A percentile compares a stretch with the other conserved stretches of the same genome.
Conservation (phyloP, 2,797 vertebrate genomes). For the Characodon lateralis region DNA sequence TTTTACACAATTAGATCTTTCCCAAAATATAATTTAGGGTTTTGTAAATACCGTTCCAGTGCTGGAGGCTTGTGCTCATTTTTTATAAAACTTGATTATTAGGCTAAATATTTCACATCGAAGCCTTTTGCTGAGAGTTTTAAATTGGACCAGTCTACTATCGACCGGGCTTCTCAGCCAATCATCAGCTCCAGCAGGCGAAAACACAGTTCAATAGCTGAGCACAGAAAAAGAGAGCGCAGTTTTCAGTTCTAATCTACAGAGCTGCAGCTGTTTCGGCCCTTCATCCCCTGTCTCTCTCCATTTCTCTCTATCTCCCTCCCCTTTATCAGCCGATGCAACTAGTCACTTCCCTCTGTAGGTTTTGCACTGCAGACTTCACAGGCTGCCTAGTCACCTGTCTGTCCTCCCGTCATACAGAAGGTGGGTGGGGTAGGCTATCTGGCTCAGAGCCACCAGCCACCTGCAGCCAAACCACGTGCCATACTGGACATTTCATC, state of each 20-base stretch:
- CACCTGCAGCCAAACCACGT: constrained; percentile 56
- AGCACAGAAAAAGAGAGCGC: constrained; percentile 40
- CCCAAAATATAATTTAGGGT: not conserved
- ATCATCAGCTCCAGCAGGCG: constrained; percentile 46
- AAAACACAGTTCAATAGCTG: constrained; percentile 65
- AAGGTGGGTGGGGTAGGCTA: not conserved
- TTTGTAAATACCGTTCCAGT: not conserved
- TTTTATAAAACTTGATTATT: constrained; percentile 12
- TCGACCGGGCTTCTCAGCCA: constrained; percentile 35
- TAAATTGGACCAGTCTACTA: constrained; percentile 20
- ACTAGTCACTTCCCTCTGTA: constrained; percentile 64
- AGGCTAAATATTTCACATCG: constrained; percentile 26
- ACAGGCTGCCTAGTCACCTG: constrained; percentile 68
- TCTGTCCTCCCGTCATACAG: constrained; percentile 33
- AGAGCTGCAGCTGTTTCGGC: constrained; percentile 70
- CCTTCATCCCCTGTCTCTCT: constrained; percentile 32
- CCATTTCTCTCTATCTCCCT: constrained; percentile 44
- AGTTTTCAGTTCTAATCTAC: constrained; percentile 77
- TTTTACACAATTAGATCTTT: not conserved
- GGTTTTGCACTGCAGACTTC: constrained; percentile 60
- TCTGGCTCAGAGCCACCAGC: constrained; percentile 45
- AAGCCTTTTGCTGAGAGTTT: constrained; percentile 30
- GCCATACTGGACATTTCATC: constrained; percentile 17
- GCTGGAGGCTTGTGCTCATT: not conserved
- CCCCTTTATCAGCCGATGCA: constrained; percentile 62